Evolutionary conservation across 2,797 vertebrate species (phyloP), one percentile per base, ranked within the genome.

Genomic region (Danio albolineatus): DNA sequence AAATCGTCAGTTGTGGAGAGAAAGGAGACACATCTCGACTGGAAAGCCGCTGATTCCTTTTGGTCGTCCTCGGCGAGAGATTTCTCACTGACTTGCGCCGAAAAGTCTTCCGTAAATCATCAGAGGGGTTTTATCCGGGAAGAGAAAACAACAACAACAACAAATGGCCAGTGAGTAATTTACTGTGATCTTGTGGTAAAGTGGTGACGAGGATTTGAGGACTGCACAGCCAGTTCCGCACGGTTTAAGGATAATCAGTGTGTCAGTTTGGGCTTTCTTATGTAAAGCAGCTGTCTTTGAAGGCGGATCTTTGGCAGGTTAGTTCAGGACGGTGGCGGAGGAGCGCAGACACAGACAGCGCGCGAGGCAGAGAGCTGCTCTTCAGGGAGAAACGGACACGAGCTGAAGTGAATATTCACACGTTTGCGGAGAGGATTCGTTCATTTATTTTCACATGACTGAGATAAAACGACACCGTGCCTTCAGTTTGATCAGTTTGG

Each of bases 241-340:
- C 92, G 93, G 94, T 93, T 94, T 94, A 92, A 89, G 94, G 94
- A 93, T 95, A 95, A 97, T 95, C 94, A 91, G 94, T 94, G 94
- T 95, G 95, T 95, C 95, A 94, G 94, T 94, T 93, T 94, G 93
- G 89, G 94, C 96, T 97, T 99, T 98, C 95, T 97, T 94, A 98
- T 98, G 97, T 95, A 96, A 98, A 98, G 93, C 89, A 92, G 93
- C 87, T 92, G 95, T 93, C 93, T 95, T 92, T 94, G 94, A 90
- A 97, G 96, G 96, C 96, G 95, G 95, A 93, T 95, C 94, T 93
- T 88, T 92, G 90, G 94, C 94, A 93, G 93, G 91, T 93, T 92
- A 90, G 92, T 89, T 90, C 87, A 86, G 93, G 92, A 93, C 91
- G 64, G 87, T 87, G 89, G 85, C 89, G 89, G 57, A 65, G 78